Base-by-base conservation (phyloP, 2,888 invertebrate species). In the Gasteruption jaculator region DNA sequence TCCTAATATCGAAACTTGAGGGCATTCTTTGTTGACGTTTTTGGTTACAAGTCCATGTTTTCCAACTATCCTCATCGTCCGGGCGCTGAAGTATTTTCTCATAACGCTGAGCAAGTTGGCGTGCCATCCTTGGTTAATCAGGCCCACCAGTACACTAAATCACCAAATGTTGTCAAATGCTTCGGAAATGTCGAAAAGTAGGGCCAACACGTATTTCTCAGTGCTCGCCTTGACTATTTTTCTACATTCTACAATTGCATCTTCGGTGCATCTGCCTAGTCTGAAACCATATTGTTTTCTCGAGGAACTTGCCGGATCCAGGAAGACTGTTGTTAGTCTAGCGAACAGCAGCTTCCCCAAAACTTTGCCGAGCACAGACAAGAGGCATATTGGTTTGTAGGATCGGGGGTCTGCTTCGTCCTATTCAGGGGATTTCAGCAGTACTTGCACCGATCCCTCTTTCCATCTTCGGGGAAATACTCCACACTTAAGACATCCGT, bases 331-430 rank as follows among this genome's bases (percentile, higher is more conserved):
- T n/a, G n/a, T 24, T 7, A 24, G 7, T 7, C n/a, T 24, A 7
- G 8, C n/a, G 24, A 7, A 8, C 8, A 29, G 10, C n/a, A 29
- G 30, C 30, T 29, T 29, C 30, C 12, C 30, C 7, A 29, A 11
- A 29, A 29, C 30, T 11, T 29, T 24, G 24, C 30, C 12, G 7
- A 29, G 7, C 12, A 11, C 30, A 11, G 30, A 29, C 8, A 29
- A 11, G 11, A 29, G 30, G 30, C 30, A 29, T 10, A 29, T 29
- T 7, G 30, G 30, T 12, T 12, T 29, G 12, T 29, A 29, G 30
- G 30, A 29, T 6, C 12, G 10, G 7, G 30, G 30, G 30, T 10
- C 8, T 6, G 7, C 7, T 6, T 7, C 8, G 12, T 29, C 30
- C 12, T 29, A 11, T 6, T 29, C 30, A 10, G 10, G n/a, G 12